Percentiles rank a stretch among this genome's conserved stretches.
phyloP scores from a whole-genome alignment of 2,113 vertebrate genomes.

The Neodon shergylaensis region DNA sequence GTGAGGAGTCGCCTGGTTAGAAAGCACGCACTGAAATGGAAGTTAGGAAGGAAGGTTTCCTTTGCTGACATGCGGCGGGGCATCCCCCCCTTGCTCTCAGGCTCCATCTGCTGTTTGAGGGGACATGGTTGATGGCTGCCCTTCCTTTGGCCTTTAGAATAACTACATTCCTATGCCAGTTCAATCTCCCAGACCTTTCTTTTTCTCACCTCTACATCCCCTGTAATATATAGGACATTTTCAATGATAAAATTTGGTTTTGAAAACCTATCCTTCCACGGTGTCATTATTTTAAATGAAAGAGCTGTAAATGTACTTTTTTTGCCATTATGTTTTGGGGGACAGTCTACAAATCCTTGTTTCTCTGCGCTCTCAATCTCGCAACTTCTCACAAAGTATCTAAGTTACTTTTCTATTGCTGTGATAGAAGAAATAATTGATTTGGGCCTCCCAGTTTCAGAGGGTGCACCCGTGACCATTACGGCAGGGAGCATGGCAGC shows the following conservation, averaged over 20 bases:
- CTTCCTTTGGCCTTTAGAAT: neutral
- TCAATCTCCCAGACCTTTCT: neutral
- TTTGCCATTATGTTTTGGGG: neutral
- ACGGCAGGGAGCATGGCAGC: too few relatives aligned
- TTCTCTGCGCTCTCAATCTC: neutral
- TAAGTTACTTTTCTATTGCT: neutral
- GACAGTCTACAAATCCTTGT: neutral
- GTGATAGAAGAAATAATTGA: neutral
- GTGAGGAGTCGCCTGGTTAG: neutral
- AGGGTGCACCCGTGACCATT: neutral
- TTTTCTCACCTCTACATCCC: neutral
- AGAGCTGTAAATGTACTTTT: constrained; percentile 49
- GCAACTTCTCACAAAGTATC: neutral
- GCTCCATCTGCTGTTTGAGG: neutral
- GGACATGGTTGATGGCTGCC: neutral
- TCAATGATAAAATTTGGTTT: neutral
- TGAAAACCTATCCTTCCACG: neutral
- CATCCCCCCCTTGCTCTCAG: neutral
- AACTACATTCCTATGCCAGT: neutral
- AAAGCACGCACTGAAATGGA: constrained; percentile 7
- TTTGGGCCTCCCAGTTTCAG: neutral
- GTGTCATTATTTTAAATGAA: constrained; percentile 39
- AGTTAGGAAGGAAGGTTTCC: neutral
- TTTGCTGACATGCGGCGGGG: neutral
- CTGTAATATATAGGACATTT: constrained; percentile 22